A percentile compares a stretch with the other conserved stretches of the same genome.
Evolutionary conservation across 2,113 vertebrate genomes (phyloP).

Genomic region (Melanocharis versteri): DNA sequence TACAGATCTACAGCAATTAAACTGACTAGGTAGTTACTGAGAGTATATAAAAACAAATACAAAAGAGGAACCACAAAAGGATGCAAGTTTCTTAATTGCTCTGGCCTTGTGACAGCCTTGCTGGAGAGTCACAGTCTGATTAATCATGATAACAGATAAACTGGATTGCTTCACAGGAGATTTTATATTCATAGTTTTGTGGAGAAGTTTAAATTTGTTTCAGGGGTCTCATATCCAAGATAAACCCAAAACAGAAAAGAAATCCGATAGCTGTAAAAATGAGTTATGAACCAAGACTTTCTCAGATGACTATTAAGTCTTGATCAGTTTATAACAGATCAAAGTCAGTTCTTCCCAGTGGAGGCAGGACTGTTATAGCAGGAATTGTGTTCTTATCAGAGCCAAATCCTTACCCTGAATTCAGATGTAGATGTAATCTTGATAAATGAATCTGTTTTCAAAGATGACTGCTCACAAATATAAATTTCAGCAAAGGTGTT

Average conservation of each 20-base stretch:
- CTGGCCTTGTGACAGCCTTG: slow-evolving; percentile 2
- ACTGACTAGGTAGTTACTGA: neutral
- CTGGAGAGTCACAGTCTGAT: neutral
- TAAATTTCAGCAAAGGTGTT: slow-evolving; percentile 8
- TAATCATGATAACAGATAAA: slow-evolving; percentile 6
- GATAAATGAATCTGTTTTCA: neutral
- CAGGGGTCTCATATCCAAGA: neutral
- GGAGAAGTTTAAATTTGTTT: slow-evolving; percentile 26
- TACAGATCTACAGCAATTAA: neutral
- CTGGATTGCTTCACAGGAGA: neutral
- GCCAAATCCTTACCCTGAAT: neutral
- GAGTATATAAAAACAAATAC: slow-evolving; percentile 14
- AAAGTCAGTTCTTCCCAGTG: neutral
- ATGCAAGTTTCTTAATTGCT: slow-evolving; percentile 10
- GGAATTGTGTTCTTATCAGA: neutral
- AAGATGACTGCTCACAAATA: neutral
- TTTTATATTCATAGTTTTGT: neutral
- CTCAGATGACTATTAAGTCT: slow-evolving; percentile 4
- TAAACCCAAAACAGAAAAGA: slow-evolving; percentile 15
- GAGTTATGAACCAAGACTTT: slow-evolving; percentile 17
- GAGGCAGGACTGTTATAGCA: neutral
- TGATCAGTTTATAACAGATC: slow-evolving; percentile 37
- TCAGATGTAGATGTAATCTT: neutral
- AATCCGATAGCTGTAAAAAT: slow-evolving; percentile 30
- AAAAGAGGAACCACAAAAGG: slow-evolving; percentile 1